Base-by-base conservation (phyloP, 2,888 invertebrate species). In the Brachypterus glaber region DNA sequence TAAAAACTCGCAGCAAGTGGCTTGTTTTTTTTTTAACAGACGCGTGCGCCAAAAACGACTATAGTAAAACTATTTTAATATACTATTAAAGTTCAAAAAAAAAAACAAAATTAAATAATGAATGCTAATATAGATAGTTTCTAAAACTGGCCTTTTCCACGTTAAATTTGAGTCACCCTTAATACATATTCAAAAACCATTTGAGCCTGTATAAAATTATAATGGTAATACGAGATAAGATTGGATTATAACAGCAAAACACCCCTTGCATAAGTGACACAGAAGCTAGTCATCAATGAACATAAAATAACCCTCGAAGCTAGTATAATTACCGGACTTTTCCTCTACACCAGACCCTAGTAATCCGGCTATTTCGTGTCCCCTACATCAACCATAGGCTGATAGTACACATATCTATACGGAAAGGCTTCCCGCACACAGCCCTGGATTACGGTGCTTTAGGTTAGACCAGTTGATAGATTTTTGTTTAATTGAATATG, bases 401-500 rank as follows among this genome's bases (percentile, higher is more conserved):
- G 50, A 51, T 48, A 54, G 53, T 50, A 44, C 48, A 49, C 46
- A 49, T 52, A 53, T 53, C 49, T 52, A 52, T 54, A 13, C 46
- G 43, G 37, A 47, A 49, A 48, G 49, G 46, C 47, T 50, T 53
- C 54, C 55, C 53, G 49, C n/a, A n/a, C n/a, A n/a, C n/a, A n/a
- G 46, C 42, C 48, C 46, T 43, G 63, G 64, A 64, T 66, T 66
- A 65, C 57, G 60, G 60, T 62, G 59, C 63, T 64, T 59, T 65
- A 60, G 58, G 60, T 62, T 63, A 63, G 62, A 65, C 55, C 64
- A 65, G 65, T 66, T 66, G 69, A 75, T 72, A 71, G 70, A 73
- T 74, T 74, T 73, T 76, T 74, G 76, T 75, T 74, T 77, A 77
- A 77, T 78, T 77, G 77, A 78, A 78, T 77, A 77, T 74, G 74